Conservation (phyloP, 1,140 invertebrate genomes). For the Trichonephila clavipes region DNA sequence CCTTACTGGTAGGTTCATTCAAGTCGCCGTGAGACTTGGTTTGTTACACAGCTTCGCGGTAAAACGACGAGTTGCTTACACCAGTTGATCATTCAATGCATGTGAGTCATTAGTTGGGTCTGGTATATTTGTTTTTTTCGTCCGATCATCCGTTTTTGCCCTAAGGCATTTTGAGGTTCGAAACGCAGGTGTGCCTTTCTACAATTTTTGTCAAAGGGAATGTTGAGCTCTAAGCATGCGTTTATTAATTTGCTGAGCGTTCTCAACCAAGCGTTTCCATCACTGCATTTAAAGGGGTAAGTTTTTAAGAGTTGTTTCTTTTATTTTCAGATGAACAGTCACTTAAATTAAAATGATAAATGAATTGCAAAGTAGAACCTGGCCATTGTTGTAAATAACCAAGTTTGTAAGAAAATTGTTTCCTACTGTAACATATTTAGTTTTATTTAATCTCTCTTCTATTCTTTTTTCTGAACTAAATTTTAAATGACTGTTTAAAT, state of each 20-base stretch:
- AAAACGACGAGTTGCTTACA: not conserved
- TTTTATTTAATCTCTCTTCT: too few relatives aligned
- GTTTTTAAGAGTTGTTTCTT: not conserved
- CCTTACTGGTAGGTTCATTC: not conserved
- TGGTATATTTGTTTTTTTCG: not conserved
- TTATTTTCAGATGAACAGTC: not conserved
- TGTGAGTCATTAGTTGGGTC: slow-evolving; percentile 4
- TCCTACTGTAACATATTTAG: too few relatives aligned
- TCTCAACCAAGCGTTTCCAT: not conserved
- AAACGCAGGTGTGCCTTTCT: not conserved
- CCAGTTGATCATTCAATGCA: not conserved
- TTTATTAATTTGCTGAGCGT: not conserved
- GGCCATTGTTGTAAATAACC: too few relatives aligned
- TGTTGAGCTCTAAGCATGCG: not conserved
- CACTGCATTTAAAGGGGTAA: not conserved
- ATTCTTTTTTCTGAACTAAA: too few relatives aligned
- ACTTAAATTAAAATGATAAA: not conserved
- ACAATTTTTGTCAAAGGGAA: not conserved
- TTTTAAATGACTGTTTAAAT: too few relatives aligned
- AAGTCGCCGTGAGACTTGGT: not conserved
- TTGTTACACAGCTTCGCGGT: not conserved
- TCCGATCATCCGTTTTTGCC: not conserved
- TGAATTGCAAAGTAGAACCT: too few relatives aligned
- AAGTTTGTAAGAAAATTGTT: too few relatives aligned
- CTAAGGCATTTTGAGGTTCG: not conserved